Evolutionary conservation across 2,113 vertebrate genomes (phyloP), one percentile per base, ranked within the genome.

Genomic region (Colius striatus): DNA sequence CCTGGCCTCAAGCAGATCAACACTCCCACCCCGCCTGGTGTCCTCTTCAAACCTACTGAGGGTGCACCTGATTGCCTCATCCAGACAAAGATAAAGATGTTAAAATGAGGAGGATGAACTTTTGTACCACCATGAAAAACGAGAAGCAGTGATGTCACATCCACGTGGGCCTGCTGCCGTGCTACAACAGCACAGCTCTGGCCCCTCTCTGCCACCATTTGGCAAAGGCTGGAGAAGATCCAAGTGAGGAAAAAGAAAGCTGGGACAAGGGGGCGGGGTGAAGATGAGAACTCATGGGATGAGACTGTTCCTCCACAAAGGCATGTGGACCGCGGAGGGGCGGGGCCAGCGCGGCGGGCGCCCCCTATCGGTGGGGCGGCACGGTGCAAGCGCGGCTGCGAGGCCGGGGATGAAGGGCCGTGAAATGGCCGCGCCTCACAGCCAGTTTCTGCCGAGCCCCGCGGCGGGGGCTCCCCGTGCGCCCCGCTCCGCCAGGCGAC

Each of bases 141-240:
- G 1, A 51, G 26, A 8, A 41, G 34, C 8, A 1, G 12, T 0
- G 32, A 6, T 3, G 1, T 30, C 32, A 2, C 1, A 5, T 3
- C 34, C 10, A 2, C 0, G 1, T 0, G 0, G 26, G 21, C 2
- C 61, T 41, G 27, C 6, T 0, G 3, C 54, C 41, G 4, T 1
- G 0, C 1, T 7, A 12, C 15, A 10, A 11, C 32, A 27, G 30
- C 63, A 38, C 0, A 0, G 16, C 54, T 12, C 25, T 1, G 0
- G 19, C 2, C 3, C n/a, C 11, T 2, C 17, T n/a, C 62, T 11
- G 9, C 8, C 5, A 8, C 58, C 8, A 4, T 8, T 36, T 12
- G 53, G 2, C 48, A 12, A 38, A 2, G 5, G 14, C 17, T 1
- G 1, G 13, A 16, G 51, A 26, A 62, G 48, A 58, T 3, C n/a